phyloP scores from a whole-genome alignment of 2,888 invertebrate species.

The Spicauda simplicius region DNA sequence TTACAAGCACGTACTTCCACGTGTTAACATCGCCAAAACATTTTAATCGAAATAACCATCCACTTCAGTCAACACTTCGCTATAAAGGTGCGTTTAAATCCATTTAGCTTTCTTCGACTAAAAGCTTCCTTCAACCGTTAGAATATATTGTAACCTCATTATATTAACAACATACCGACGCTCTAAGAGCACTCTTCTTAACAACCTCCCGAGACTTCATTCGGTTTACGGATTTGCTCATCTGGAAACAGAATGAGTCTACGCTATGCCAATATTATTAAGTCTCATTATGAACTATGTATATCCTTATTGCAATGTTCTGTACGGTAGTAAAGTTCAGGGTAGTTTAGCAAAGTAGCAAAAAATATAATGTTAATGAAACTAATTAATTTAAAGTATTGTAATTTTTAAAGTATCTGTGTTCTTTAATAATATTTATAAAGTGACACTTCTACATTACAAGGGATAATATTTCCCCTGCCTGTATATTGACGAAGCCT shows the following conservation, averaged over 20 bases:
- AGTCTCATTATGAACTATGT: too few relatives aligned
- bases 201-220: slow-evolving; percentile 22
- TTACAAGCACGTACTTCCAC: too few relatives aligned
- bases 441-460: too few relatives aligned
- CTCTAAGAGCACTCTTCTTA: slow-evolving; percentile 33
- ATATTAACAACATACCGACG: slow-evolving; percentile 34
- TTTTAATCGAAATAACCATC: not conserved
- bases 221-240: slow-evolving; percentile 5
- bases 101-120: slow-evolving; percentile 32
- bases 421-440: too few relatives aligned
- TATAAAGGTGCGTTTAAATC: slow-evolving; percentile 30
- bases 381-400: too few relatives aligned
- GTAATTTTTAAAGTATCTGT: too few relatives aligned
- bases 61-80: slow-evolving; percentile 9
- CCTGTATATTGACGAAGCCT: not conserved
- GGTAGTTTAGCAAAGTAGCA: too few relatives aligned
- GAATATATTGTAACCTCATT: slow-evolving; percentile 36
- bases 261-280: too few relatives aligned
- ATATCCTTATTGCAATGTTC: too few relatives aligned
- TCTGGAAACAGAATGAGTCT: slow-evolving; percentile 24
- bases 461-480: too few relatives aligned
- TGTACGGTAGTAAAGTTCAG: too few relatives aligned
- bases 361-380: too few relatives aligned
- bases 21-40: not conserved
- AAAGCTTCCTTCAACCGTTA: slow-evolving; percentile 30